These are phyloP conservation scores for Heloderma charlesbogerti DNA, from an alignment of 2,113 vertebrate species.

Conservation along the genomic window DNA sequence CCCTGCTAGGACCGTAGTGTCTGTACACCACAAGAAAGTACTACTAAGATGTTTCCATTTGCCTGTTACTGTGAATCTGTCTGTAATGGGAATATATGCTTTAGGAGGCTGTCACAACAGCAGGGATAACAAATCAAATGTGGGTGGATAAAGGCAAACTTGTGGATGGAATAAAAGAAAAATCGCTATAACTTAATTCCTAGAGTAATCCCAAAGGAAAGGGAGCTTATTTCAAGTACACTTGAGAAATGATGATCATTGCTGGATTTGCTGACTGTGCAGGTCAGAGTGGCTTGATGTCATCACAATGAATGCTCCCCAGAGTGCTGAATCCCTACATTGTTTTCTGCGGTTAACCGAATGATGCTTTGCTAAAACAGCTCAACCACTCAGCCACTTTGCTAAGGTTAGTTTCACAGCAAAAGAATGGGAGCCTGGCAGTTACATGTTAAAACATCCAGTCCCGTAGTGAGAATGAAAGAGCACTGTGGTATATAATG, in stretches of 20 bases:
- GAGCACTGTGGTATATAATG: not conserved
- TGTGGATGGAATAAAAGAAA: not conserved
- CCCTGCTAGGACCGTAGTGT: not conserved
- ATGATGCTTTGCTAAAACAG: slow-evolving; percentile 25
- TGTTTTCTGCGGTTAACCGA: slow-evolving; percentile 10
- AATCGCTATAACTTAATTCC: slow-evolving; percentile 37
- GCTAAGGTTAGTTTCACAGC: slow-evolving; percentile 36
- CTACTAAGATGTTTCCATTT: not conserved
- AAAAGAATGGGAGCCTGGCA: slow-evolving; percentile 14
- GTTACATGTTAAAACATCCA: slow-evolving; percentile 12
- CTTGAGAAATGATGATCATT: slow-evolving; percentile 27
- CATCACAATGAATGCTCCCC: slow-evolving; percentile 30
- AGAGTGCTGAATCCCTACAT: slow-evolving; percentile 4
- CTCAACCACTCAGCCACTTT: not conserved
- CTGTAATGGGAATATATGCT: not conserved
- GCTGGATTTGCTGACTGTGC: slow-evolving; percentile 15
- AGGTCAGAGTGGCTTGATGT: slow-evolving; percentile 2
- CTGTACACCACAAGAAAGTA: not conserved
- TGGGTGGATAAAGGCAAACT: not conserved
- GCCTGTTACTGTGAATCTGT: not conserved
- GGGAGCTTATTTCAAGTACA: slow-evolving; percentile 19
- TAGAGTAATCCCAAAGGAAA: slow-evolving; percentile 42
- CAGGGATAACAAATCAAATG: not conserved
- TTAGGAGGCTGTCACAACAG: accelerated
- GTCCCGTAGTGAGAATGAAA: not conserved